A percentile compares a stretch with the other conserved stretches of the same genome.
These are phyloP conservation scores for Drosophila cyrtoloma DNA, from an alignment of 2,888 invertebrate genomes.

Conservation along the genomic window DNA sequence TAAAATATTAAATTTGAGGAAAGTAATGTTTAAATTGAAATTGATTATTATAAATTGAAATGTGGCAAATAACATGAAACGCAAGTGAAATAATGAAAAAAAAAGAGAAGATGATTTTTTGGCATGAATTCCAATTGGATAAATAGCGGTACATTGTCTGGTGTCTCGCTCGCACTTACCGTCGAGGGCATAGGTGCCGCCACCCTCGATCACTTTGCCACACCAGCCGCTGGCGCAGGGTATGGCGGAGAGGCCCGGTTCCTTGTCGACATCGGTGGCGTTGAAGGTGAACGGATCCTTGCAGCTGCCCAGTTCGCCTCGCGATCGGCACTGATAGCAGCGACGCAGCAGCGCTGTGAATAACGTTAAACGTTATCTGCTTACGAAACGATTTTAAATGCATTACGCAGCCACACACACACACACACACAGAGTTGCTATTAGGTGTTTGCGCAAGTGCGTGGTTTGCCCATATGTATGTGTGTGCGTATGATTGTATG, in stretches of 20 bases:
- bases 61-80: background rate
- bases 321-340: constrained; percentile 93
- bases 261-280: constrained; percentile 90
- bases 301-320: constrained; percentile 95
- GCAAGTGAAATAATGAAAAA: background rate
- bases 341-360: constrained; percentile 89
- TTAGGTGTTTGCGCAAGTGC: background rate
- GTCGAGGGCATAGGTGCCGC: constrained; percentile 91
- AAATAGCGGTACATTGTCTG: background rate
- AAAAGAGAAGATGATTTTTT: background rate
- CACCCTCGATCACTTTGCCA: constrained; percentile 94
- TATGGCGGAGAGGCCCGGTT: constrained; percentile 90
- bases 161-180: constrained; percentile 86
- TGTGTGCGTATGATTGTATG: constrained; percentile 14
- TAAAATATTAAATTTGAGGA: background rate
- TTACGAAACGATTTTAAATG: constrained; percentile 9
- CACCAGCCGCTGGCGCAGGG: constrained; percentile 96
- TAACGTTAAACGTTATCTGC: constrained; percentile 12
- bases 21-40: background rate
- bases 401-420: constrained; percentile 40
- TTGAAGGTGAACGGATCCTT: constrained; percentile 94
- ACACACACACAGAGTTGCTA: constrained; percentile 22
- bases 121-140: too few relatives aligned
- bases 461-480: background rate
- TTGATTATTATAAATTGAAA: background rate